phyloP scores from a whole-genome alignment of 2,888 invertebrate genomes.

The Opisthograptis luteolata region DNA sequence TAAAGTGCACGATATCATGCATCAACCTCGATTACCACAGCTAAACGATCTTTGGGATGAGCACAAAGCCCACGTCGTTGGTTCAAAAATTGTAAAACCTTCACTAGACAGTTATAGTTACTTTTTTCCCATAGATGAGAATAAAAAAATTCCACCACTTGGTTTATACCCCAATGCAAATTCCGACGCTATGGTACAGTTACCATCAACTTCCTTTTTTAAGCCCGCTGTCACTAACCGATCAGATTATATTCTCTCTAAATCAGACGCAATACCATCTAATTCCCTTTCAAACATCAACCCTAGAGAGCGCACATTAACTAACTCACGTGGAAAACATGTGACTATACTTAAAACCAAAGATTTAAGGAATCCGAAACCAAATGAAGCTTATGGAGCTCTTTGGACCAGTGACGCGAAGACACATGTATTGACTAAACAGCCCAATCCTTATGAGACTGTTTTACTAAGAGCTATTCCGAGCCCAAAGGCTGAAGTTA shows the following conservation, averaged over 20 bases:
- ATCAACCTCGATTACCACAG: constrained; percentile 25
- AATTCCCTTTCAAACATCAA: constrained; percentile 17
- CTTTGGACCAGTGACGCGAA: constrained; percentile 49
- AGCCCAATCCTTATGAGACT: constrained; percentile 68
- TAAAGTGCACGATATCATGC: constrained; percentile 45
- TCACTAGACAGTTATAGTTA: constrained; percentile 52
- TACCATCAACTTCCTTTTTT: constrained; percentile 40
- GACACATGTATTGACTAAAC: constrained; percentile 59
- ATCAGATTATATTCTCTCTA: constrained; percentile 31
- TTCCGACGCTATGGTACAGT: constrained; percentile 4
- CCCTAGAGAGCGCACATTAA: constrained; percentile 7
- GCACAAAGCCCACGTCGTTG: constrained; percentile 39
- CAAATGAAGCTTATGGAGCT: constrained; percentile 38
- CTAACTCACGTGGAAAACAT: constrained; percentile 47
- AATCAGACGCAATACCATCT: constrained; percentile 18
- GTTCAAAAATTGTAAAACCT: constrained; percentile 49
- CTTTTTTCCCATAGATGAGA: constrained; percentile 56
- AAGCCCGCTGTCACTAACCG: constrained; percentile 42
- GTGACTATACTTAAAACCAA: constrained; percentile 58
- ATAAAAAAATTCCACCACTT: constrained; percentile 31
- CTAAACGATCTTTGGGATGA: constrained; percentile 28
- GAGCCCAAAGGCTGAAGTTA: constrained; percentile 42
- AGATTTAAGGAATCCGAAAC: constrained; percentile 46
- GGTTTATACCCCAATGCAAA: not conserved
- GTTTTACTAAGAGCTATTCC: constrained; percentile 62